Conservation (phyloP, 2,113 vertebrate species). For the Labeo catla region DNA sequence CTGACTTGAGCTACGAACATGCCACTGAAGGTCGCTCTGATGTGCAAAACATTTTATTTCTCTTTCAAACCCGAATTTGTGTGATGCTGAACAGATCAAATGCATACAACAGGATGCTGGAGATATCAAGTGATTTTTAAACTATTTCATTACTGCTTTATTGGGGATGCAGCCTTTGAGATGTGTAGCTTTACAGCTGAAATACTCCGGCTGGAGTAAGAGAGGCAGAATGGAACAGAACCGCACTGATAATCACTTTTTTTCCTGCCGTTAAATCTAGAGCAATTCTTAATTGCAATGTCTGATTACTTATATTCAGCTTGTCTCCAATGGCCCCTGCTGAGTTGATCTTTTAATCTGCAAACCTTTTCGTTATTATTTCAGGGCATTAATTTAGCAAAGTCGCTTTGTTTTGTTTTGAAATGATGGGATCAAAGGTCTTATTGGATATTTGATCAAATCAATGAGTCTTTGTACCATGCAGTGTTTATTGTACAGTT, state of each 20-base stretch:
- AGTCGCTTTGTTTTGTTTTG: constrained; percentile 12
- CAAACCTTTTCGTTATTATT: constrained; percentile 5
- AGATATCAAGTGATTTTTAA: constrained; percentile 39
- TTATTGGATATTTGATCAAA: constrained; percentile 21
- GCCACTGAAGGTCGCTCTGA: constrained; percentile 44
- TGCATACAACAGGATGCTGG: constrained; percentile 8
- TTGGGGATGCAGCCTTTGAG: constrained; percentile 2
- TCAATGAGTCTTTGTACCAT: constrained; percentile 18
- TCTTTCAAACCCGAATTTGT: constrained; percentile 32
- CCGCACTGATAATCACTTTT: background rate
- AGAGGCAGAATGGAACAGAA: background rate
- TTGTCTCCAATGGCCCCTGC: background rate
- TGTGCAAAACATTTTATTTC: constrained; percentile 52
- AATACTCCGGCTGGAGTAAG: background rate
- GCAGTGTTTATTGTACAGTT: background rate
- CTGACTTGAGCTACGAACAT: constrained; percentile 47
- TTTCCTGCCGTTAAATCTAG: background rate
- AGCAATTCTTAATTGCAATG: constrained; percentile 37
- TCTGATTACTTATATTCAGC: constrained; percentile 25
- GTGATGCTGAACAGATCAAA: constrained; percentile 34
- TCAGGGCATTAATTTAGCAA: constrained; percentile 1
- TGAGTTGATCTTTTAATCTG: constrained; percentile 36
- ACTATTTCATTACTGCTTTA: constrained; percentile 35
- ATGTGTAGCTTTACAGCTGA: background rate
- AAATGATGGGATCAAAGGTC: constrained; percentile 32